A percentile compares a stretch with the other conserved stretches of the same genome.
Evolutionary conservation across 2,113 vertebrate species (phyloP).

Genomic region (Poeciliopsis retropinna): DNA sequence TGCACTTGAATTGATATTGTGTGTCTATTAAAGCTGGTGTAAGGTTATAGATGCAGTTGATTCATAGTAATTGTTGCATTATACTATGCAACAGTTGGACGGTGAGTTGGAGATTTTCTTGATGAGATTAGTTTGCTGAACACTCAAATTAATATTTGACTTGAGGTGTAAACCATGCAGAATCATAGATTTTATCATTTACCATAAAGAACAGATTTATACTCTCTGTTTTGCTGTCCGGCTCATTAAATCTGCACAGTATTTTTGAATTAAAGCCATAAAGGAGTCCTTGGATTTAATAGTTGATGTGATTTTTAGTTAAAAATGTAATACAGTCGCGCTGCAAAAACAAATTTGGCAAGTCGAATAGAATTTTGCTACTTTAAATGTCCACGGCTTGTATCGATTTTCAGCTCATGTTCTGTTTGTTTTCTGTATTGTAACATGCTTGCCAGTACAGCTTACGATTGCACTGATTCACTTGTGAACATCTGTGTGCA

Average conservation of each 20-base stretch:
- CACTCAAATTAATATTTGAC: no score
- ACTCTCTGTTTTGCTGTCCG: not conserved
- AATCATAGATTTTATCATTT: no score
- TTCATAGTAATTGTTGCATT: not conserved
- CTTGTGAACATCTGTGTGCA: slow-evolving; percentile 54
- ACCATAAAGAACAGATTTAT: no score
- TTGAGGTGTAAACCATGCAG: no score
- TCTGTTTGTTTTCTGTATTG: not conserved
- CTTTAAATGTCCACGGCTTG: not conserved
- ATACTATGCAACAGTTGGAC: not conserved
- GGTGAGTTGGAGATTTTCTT: not conserved
- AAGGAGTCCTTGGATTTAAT: not conserved
- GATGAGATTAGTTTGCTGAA: no score
- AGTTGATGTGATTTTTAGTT: not conserved
- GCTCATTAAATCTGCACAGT: not conserved
- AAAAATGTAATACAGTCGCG: not conserved
- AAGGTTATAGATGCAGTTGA: not conserved
- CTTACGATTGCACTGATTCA: slow-evolving; percentile 1
- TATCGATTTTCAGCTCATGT: not conserved
- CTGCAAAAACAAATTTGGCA: not conserved
- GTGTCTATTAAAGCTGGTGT: slow-evolving; percentile 13
- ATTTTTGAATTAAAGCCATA: not conserved
- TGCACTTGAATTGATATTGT: slow-evolving; percentile 8
- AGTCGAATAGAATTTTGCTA: not conserved
- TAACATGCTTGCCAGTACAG: not conserved